phyloP scores from a whole-genome alignment of 1,140 invertebrate species.

The Platyura marginata region DNA sequence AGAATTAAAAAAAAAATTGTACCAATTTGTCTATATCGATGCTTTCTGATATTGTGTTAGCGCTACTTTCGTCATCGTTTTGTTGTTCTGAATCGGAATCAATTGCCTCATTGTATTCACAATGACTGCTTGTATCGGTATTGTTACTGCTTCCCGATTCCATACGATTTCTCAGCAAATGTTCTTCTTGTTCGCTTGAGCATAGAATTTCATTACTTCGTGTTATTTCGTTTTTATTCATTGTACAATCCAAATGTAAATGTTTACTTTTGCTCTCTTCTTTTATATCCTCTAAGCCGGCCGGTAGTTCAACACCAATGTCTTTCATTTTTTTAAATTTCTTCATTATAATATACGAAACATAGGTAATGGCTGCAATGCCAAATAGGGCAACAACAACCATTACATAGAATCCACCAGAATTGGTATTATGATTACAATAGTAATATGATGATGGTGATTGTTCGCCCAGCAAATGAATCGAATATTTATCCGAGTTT shows the following conservation, averaged over 20 bases:
- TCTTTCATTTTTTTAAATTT: conserved; percentile 26
- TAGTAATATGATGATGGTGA: not conserved
- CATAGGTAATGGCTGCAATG: conserved; percentile 12
- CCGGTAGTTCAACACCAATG: conserved; percentile 23
- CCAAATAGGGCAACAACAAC: conserved; percentile 4
- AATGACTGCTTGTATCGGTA: not conserved
- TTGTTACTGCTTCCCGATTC: not conserved
- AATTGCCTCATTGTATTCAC: not conserved
- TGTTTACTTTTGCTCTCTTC: conserved; percentile 1
- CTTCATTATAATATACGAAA: conserved; percentile 19
- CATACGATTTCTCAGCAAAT: not conserved
- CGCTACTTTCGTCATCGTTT: not conserved
- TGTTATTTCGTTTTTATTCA: not conserved
- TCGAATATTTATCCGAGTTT: not conserved
- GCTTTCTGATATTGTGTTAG: not conserved
- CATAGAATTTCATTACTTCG: not conserved
- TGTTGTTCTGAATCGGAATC: not conserved
- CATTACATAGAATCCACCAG: not conserved
- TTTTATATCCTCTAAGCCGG: conserved; percentile 14
- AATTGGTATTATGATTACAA: not conserved
- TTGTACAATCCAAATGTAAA: not conserved
- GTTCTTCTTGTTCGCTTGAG: not conserved
- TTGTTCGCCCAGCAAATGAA: not conserved
- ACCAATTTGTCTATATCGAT: not conserved
- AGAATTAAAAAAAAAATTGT: not conserved